Evolutionary conservation across 2,113 vertebrate species (phyloP).

Genomic region (Notarius quadriscutis): DNA sequence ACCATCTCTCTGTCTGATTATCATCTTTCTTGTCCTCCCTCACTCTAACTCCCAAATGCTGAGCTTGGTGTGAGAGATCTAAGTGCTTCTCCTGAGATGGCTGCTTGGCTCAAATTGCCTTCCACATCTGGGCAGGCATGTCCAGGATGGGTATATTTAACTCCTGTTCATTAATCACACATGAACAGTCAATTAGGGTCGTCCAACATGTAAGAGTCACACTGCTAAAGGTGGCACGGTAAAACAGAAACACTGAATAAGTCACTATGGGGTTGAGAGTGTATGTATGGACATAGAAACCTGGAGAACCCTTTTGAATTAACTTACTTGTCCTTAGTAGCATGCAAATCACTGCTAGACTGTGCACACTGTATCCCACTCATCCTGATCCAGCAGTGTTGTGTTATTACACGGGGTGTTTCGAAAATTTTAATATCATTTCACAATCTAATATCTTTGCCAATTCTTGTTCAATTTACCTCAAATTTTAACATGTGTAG

Average conservation of each 20-base stretch:
- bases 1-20: conserved; percentile 16
- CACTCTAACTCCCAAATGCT: conserved; percentile 57
- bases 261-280: not conserved
- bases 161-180: conserved; percentile 78
- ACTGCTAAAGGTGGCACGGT: conserved; percentile 21
- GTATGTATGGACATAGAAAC: not conserved
- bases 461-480: no score
- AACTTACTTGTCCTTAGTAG: not conserved
- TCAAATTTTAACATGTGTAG: no score
- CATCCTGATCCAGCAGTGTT: not conserved
- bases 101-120: conserved; percentile 65
- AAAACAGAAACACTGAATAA: conserved; percentile 18
- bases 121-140: conserved; percentile 71
- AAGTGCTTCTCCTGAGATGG: conserved; percentile 80
- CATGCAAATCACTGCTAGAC: not conserved
- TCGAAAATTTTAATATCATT: no score
- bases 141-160: conserved; percentile 82
- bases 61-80: conserved; percentile 72
- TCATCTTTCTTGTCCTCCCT: conserved; percentile 22
- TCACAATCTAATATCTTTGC: no score
- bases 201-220: conserved; percentile 59
- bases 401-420: not conserved
- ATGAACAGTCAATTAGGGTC: conserved; percentile 74
- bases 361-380: no score
- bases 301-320: not conserved